These are phyloP conservation scores for Lacerta bilineata DNA, from an alignment of 2,797 vertebrate genomes.

Conservation along the genomic window DNA sequence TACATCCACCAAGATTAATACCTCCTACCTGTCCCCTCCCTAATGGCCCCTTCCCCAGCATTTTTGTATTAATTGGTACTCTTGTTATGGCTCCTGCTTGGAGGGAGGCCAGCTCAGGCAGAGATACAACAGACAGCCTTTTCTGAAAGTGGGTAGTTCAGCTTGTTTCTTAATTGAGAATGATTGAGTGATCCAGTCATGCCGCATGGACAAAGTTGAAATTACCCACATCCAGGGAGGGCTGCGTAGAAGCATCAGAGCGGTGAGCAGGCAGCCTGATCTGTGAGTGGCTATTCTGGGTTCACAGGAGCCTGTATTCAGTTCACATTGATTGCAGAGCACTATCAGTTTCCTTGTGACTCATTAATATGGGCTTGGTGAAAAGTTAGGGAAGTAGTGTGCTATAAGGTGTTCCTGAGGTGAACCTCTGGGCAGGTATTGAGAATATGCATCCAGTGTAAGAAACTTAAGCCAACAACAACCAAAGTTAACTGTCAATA, in stretches of 20 bases:
- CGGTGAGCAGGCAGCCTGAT: background rate
- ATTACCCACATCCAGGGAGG: background rate
- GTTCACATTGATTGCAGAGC: background rate
- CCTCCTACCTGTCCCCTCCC: no score
- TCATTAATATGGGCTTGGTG: no score
- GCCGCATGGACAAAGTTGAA: background rate
- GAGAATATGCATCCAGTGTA: background rate
- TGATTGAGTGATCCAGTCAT: background rate
- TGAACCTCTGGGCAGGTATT: background rate
- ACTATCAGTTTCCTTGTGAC: background rate
- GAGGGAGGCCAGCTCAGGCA: background rate
- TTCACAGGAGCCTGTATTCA: background rate
- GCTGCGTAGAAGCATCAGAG: background rate
- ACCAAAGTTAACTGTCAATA: background rate
- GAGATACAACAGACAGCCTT: background rate
- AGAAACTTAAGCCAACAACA: background rate
- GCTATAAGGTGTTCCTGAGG: background rate
- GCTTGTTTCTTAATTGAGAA: background rate
- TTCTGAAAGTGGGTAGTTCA: background rate
- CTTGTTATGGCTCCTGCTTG: background rate
- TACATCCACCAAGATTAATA: no score
- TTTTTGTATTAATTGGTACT: background rate
- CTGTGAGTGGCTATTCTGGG: background rate
- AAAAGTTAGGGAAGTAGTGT: background rate
- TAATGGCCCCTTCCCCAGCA: no score